Conservation (phyloP, 2,113 vertebrate species). For the Acrocephalus arundinaceus region DNA sequence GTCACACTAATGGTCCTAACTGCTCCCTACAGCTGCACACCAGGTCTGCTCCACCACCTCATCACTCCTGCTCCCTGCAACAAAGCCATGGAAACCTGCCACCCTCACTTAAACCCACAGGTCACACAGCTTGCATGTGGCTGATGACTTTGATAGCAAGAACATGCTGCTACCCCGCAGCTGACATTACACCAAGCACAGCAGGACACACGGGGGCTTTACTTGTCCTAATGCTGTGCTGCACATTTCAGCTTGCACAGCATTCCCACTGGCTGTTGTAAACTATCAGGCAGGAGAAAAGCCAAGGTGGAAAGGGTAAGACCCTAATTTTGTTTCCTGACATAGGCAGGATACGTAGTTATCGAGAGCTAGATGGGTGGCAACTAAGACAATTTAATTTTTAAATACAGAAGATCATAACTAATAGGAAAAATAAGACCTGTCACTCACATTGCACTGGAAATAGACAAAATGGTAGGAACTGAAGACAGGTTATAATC, state of each 20-base stretch:
- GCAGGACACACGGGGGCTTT: background rate
- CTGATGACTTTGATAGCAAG: background rate
- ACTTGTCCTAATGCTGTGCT: background rate
- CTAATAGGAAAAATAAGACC: background rate
- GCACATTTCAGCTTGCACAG: background rate
- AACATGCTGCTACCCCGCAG: fast-evolving
- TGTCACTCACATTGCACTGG: background rate
- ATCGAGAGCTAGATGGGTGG: background rate
- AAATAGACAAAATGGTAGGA: background rate
- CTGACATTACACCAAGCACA: background rate
- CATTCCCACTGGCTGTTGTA: background rate
- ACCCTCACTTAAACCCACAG: background rate
- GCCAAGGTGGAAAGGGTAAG: background rate
- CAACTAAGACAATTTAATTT: background rate
- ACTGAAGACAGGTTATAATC: background rate
- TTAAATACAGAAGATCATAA: background rate
- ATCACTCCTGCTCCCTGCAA: background rate
- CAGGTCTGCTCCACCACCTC: background rate
- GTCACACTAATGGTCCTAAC: background rate
- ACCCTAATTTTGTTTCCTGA: background rate
- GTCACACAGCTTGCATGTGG: background rate
- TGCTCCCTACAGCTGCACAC: background rate
- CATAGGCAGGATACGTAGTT: background rate
- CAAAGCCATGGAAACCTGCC: background rate
- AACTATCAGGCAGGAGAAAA: background rate